Base-by-base conservation (phyloP, 2,797 vertebrate genomes). In the Mus minutoides region DNA sequence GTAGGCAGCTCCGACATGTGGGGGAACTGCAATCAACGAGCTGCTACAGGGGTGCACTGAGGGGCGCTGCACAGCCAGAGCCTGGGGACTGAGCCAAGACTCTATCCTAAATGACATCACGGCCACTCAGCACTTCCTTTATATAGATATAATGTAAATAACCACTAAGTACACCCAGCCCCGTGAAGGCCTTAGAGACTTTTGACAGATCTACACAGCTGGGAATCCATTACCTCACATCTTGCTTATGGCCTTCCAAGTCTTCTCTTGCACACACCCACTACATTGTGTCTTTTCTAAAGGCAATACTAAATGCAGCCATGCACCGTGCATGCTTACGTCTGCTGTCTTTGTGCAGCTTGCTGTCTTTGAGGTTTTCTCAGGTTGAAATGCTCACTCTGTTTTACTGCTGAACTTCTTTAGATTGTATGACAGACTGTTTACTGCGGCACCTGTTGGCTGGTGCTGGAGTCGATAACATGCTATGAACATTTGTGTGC, bases 391-490 rank as follows among this genome's bases (percentile, higher is more conserved):
- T 31, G 6, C 71, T 90, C 24, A 52, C 60, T 54, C 73, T 26
- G 69, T 87, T 62, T 83, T 56, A 62, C 19, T 77, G 40, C 62
- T 75, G 73, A 88, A 24, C 34, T 79, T 95, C 31, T 16, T 77
- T 71, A 73, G 21, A 82, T 92, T 91, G 46, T 77, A 19, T 73
- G 69, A 34, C 82, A 94, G 31, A 78, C 21, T 46, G 14, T 92
- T 77, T 82, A 29, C 73, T 49, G 60, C n/a, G 10, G 82, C 31
- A 75, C 10, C 54, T 64, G 37, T 56, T 46, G 58, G 6, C 82
- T 78, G 11, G 40, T 88, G 71, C 75, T 64, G 73, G 49, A 58
- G 91, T 54, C 88, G 86, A 88, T n/a, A 94, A 94, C 94, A 34
- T 54, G 31, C 62, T 76, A 31, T 64, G 46, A 94, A 96, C 37